These are phyloP conservation scores for Zoanthus sansibaricus DNA, from an alignment of 92 coral and sea anemone genomes.

Conservation along the genomic window DNA sequence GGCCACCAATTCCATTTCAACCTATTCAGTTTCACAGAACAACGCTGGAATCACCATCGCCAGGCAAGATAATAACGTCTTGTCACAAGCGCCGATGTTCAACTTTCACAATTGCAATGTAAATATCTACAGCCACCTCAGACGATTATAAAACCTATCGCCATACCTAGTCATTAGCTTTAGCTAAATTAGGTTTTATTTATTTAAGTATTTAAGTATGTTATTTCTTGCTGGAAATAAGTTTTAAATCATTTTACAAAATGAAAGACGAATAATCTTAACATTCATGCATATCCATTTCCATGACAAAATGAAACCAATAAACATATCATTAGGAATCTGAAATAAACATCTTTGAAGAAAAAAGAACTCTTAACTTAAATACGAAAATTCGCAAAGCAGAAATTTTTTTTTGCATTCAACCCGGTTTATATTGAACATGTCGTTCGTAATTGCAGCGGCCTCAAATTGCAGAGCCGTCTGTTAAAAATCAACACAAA, in stretches of 20 bases:
- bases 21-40: too few relatives aligned
- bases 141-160: too few relatives aligned
- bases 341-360: background rate
- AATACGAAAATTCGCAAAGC: background rate
- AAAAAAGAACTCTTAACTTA: background rate
- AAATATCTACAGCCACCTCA: too few relatives aligned
- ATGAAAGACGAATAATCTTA: background rate
- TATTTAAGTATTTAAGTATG: background rate
- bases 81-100: too few relatives aligned
- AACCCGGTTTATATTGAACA: background rate
- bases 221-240: background rate
- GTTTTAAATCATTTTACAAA: background rate
- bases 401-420: background rate
- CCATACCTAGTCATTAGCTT: too few relatives aligned
- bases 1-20: too few relatives aligned
- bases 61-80: too few relatives aligned
- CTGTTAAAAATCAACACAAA: background rate
- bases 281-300: too few relatives aligned
- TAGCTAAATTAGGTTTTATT: too few relatives aligned
- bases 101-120: too few relatives aligned
- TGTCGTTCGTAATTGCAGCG: background rate
- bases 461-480: background rate
- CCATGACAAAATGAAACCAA: background rate
- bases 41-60: too few relatives aligned
- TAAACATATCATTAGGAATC: conserved; percentile 36